A percentile compares a stretch with the other conserved stretches of the same genome.
Evolutionary conservation across 2,797 vertebrate genomes (phyloP).

Genomic region (Enteromius mattozi): DNA sequence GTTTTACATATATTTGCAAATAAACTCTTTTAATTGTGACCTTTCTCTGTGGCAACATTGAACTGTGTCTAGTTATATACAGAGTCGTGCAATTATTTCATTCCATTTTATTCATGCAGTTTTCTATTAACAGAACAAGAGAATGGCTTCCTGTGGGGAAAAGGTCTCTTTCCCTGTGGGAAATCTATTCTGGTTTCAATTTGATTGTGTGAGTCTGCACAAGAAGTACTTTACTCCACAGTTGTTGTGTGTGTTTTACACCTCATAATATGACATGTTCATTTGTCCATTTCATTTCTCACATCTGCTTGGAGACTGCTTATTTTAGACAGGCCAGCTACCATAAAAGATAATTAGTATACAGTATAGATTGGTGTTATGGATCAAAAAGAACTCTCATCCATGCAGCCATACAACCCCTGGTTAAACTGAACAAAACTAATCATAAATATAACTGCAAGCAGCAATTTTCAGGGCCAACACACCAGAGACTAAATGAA

Average conservation of each 20-base stretch:
- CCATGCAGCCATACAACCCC: neutral
- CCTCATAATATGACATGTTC: neutral
- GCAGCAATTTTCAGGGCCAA: too few species aligned
- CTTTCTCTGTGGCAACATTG: neutral
- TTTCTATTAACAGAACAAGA: neutral
- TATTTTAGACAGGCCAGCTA: neutral
- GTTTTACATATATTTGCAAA: neutral
- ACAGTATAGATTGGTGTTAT: neutral
- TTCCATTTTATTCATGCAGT: neutral
- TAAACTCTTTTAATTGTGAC: neutral
- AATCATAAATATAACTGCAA: too few species aligned
- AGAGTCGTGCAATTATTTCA: neutral
- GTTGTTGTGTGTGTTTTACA: neutral
- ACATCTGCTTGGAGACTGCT: neutral
- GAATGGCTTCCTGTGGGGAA: neutral
- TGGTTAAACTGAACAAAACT: neutral
- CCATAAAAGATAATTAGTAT: neutral
- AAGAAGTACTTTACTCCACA: neutral
- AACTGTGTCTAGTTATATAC: neutral
- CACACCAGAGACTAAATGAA: too few species aligned
- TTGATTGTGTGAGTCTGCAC: neutral
- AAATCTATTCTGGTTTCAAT: neutral
- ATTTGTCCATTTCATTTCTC: neutral
- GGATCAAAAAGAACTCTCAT: neutral
- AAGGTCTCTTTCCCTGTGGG: neutral